phyloP scores from a whole-genome alignment of 2,888 invertebrate genomes.

The Agrotis puta region DNA sequence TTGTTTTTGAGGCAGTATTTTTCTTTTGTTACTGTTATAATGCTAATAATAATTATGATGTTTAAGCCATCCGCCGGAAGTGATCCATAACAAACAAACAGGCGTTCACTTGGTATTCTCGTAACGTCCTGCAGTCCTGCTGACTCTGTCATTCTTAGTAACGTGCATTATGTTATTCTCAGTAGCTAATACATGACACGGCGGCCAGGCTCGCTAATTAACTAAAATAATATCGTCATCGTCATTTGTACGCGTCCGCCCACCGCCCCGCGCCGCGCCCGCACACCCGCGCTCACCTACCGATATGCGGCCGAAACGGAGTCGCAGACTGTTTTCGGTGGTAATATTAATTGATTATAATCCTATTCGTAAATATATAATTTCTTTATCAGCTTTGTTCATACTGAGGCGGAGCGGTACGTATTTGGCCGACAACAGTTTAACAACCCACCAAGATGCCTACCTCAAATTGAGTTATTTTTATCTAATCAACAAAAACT shows the following conservation, averaged over 20 bases:
- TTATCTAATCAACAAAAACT: too few relatives aligned
- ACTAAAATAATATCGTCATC: slow-evolving; percentile 59
- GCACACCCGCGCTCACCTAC: neutral
- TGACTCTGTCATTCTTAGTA: neutral
- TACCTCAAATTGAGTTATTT: too few relatives aligned
- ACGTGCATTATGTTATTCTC: slow-evolving; percentile 12
- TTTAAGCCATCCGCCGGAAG: slow-evolving; percentile 1
- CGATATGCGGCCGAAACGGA: neutral
- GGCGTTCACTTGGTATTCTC: neutral
- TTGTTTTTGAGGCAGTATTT: too few relatives aligned
- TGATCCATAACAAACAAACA: slow-evolving; percentile 9
- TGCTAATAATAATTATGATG: neutral
- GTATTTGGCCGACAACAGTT: too few relatives aligned
- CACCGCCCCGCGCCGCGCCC: neutral
- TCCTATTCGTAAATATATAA: neutral
- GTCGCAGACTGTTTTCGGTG: neutral
- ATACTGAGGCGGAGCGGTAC: too few relatives aligned
- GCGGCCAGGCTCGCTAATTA: slow-evolving; percentile 42
- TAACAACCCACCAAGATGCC: too few relatives aligned
- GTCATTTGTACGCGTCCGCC: slow-evolving; percentile 55
- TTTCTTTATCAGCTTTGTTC: too few relatives aligned
- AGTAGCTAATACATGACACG: slow-evolving; percentile 25
- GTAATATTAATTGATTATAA: slow-evolving; percentile 4
- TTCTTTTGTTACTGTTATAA: neutral
- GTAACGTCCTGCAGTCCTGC: slow-evolving; percentile 13